Conservation (phyloP, 2,113 vertebrate species). For the Lepus timidus region DNA sequence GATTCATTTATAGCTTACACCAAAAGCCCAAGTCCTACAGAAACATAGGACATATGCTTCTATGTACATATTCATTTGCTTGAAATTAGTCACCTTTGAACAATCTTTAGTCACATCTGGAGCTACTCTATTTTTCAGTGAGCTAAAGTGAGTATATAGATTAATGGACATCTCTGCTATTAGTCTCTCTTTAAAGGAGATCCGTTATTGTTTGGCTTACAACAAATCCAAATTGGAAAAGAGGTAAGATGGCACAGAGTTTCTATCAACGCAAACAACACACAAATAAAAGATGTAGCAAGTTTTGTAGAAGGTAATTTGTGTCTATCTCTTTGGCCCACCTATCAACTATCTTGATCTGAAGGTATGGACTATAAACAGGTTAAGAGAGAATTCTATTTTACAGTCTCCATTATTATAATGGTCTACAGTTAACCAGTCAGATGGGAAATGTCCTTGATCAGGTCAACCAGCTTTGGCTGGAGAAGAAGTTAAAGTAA, state of each 20-base stretch:
- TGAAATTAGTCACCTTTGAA: slow-evolving; percentile 10
- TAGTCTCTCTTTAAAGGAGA: slow-evolving; percentile 35
- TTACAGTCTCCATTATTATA: slow-evolving; percentile 54
- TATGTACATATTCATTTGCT: slow-evolving; percentile 28
- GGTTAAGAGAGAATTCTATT: background rate
- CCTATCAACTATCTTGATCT: slow-evolving; percentile 31
- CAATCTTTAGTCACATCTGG: slow-evolving; percentile 22
- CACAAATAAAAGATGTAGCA: slow-evolving; percentile 1
- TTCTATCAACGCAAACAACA: slow-evolving; percentile 53
- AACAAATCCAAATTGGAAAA: slow-evolving; percentile 51
- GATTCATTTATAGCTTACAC: too few species aligned
- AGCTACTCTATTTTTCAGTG: slow-evolving; percentile 35
- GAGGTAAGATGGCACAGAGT: background rate
- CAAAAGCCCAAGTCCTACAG: too few species aligned
- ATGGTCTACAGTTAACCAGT: slow-evolving; percentile 18
- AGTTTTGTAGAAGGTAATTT: slow-evolving; percentile 42
- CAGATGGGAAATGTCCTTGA: slow-evolving; percentile 34
- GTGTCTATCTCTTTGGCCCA: slow-evolving; percentile 18
- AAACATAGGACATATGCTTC: background rate
- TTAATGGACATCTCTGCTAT: slow-evolving; percentile 8
- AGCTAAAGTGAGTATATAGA: slow-evolving; percentile 27
- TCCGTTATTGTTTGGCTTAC: slow-evolving; percentile 26
- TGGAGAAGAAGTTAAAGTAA: slow-evolving; percentile 39
- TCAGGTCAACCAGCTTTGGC: slow-evolving; percentile 18
- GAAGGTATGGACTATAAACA: slow-evolving; percentile 10